Evolutionary conservation across 2,888 invertebrate genomes (phyloP), one percentile per base, ranked within the genome.

Genomic region (Ischnus inquisitorius): DNA sequence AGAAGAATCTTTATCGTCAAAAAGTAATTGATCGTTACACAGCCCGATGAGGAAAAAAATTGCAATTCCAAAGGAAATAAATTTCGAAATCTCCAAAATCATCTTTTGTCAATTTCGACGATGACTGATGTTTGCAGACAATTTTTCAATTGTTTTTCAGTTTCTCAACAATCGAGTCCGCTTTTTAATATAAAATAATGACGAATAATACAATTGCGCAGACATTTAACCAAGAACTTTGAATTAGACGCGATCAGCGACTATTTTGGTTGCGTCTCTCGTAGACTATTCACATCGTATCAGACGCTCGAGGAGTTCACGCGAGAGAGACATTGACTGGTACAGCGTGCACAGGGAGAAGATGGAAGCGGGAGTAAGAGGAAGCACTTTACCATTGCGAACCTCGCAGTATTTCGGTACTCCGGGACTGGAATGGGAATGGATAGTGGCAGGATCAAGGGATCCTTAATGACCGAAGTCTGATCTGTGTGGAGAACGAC

Each of bases 381-480:
- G 83, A 83, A 86, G 83, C 79, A 86, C 86, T 85, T 85, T 83
- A 79, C 83, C 80, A 85, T 82, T 79, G 81, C 80, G 64, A 77
- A 83, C 5, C 85, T 64, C 68, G 81, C 76, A 83, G 83, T 85
- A 85, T 83, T 85, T 74, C 76, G 76, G 69, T 75, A 82, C 60
- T 79, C 67, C 64, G 62, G 34, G 34, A 34, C 75, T 77, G 77
- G 76, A 72, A 81, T 65, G 80, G 78, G 80, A 64, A 82, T 80
- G 82, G 79, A 84, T 84, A 84, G 83, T 89, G 88, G 88, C 89
- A 90, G 90, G 89, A 90, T 90, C 90, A 89, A 88, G 88, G 89
- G 89, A 88, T 90, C 88, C 88, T 90, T 91, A 91, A 91, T 90
- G 90, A 89, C 88, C 86, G 84, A 88, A 89, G 88, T 88, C 89